Evolutionary conservation across 2,797 vertebrate species (phyloP).

Genomic region (Micrastur ruficollis): DNA sequence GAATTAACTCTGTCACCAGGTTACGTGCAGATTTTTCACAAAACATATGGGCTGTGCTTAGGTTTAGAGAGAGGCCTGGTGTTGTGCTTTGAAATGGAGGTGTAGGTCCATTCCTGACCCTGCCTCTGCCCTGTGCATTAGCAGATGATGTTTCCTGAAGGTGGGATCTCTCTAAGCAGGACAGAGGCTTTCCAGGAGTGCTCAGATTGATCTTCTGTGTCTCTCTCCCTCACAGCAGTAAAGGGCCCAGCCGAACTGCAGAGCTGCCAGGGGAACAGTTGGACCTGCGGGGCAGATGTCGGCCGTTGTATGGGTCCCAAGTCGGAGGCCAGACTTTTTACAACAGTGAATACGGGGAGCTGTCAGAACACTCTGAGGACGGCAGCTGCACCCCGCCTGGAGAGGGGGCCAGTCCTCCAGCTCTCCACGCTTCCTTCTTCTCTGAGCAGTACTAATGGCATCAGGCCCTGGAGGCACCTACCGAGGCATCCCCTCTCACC

Average conservation of each 20-base stretch:
- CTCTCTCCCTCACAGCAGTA: constrained; percentile 72
- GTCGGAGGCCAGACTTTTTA: constrained; percentile 92
- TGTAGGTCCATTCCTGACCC: not conserved
- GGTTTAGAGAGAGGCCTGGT: not conserved
- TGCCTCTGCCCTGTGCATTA: not conserved
- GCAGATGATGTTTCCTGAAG: not conserved
- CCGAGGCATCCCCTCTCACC: not conserved
- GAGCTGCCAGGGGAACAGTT: constrained; percentile 75
- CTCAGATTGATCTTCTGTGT: not conserved
- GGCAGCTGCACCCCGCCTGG: constrained; percentile 49
- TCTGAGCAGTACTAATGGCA: constrained; percentile 64
- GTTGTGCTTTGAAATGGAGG: not conserved
- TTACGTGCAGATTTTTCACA: not conserved
- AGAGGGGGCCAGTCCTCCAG: constrained; percentile 58
- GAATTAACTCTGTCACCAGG: not conserved
- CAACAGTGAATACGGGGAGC: constrained; percentile 94
- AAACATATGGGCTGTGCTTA: not conserved
- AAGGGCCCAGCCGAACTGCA: constrained; percentile 75
- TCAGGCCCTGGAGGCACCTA: not conserved
- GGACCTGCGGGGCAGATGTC: constrained; percentile 72
- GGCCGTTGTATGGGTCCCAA: constrained; percentile 76
- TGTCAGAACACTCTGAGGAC: constrained; percentile 80
- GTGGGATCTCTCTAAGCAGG: not conserved
- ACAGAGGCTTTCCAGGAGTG: not conserved
- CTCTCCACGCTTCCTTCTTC: constrained; percentile 64